phyloP scores from a whole-genome alignment of 2,797 vertebrate species.

The Propithecus deckenii region DNA sequence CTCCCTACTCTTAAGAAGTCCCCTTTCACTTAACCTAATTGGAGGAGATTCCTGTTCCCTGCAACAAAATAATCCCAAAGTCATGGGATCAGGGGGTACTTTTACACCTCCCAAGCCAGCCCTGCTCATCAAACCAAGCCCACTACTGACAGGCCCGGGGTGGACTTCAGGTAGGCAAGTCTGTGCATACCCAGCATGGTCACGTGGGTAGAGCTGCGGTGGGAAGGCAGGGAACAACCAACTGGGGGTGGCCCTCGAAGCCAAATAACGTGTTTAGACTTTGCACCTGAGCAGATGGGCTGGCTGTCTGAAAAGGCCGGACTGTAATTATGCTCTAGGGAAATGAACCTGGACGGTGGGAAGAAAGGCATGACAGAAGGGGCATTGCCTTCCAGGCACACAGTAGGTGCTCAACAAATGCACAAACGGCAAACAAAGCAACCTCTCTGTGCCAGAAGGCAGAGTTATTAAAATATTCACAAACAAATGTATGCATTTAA shows the following conservation, averaged over 20 bases:
- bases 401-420: not conserved
- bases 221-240: not conserved
- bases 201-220: rapidly evolving
- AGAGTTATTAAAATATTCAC: not conserved
- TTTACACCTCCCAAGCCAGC: not conserved
- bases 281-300: not conserved
- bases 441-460: not conserved
- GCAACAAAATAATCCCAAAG: not conserved
- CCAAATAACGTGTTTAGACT: not conserved
- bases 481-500: not conserved
- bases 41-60: not conserved
- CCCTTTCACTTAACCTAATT: not conserved
- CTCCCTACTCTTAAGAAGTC: not conserved
- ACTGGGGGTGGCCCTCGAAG: not conserved
- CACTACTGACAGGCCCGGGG: not conserved
- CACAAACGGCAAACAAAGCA: not conserved
- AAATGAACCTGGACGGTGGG: not conserved
- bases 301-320: not conserved
- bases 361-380: not conserved
- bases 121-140: not conserved
- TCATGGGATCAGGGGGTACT: rapidly evolving
- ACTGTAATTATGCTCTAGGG: not conserved
- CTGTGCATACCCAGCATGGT: not conserved
- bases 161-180: not conserved
- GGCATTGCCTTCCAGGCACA: not conserved